Conservation (phyloP, 1,140 invertebrate species). For the Eurytemora carolleeae region DNA sequence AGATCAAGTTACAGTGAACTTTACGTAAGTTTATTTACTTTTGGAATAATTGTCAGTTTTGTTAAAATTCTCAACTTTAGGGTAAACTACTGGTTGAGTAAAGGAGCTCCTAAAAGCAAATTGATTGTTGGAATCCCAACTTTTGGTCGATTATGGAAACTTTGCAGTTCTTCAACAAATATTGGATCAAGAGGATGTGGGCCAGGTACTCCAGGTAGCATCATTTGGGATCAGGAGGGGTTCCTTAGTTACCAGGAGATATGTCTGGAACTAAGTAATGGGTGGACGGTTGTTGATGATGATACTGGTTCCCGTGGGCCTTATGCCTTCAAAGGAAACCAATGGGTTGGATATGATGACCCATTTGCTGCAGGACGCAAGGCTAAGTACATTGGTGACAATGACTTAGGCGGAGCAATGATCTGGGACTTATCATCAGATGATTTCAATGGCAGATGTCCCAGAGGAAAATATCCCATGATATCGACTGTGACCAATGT, state of each 20-base stretch:
- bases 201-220: neutral
- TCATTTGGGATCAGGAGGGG: conserved; percentile 8
- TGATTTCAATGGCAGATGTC: conserved; percentile 41
- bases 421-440: conserved; percentile 92
- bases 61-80: conserved; percentile 47
- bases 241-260: conserved; percentile 57
- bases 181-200: neutral
- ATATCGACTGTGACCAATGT: conserved; percentile 26
- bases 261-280: conserved; percentile 27
- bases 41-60: conserved; percentile 11
- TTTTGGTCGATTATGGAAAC: conserved; percentile 73
- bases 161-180: neutral
- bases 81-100: conserved; percentile 63
- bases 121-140: conserved; percentile 81
- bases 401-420: conserved; percentile 66
- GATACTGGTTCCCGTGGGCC: conserved; percentile 70
- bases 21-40: neutral
- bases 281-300: conserved; percentile 58
- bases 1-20: neutral
- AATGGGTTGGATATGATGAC: conserved; percentile 92
- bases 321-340: conserved; percentile 59
- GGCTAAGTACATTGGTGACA: conserved; percentile 62
- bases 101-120: conserved; percentile 59
- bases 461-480: neutral
- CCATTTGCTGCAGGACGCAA: conserved; percentile 50